These are phyloP conservation scores for Psettodes erumei DNA, from an alignment of 2,113 vertebrate species.

Conservation along the genomic window DNA sequence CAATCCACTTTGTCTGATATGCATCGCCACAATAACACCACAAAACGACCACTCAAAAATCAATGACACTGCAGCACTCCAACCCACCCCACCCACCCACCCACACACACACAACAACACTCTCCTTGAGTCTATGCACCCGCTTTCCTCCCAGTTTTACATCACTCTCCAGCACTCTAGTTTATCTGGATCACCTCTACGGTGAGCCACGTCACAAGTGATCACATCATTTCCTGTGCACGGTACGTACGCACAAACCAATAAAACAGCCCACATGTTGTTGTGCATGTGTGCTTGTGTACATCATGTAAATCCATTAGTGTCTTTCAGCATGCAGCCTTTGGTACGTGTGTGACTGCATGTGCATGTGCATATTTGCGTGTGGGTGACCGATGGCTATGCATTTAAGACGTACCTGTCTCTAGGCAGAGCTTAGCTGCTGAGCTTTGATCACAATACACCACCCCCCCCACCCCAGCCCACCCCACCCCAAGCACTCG, in stretches of 20 bases:
- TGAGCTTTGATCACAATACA: conserved; percentile 69
- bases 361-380: conserved; percentile 14
- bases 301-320: not conserved
- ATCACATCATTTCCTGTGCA: conserved; percentile 35
- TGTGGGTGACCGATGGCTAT: conserved; percentile 27
- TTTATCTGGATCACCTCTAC: conserved; percentile 37
- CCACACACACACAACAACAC: not conserved
- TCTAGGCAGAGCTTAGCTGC: conserved; percentile 58
- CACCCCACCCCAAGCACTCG: conserved; percentile 20
- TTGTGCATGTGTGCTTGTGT: conserved; percentile 20
- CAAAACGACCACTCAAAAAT: conserved; percentile 62
- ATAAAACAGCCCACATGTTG: conserved; percentile 15
- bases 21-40: conserved; percentile 61
- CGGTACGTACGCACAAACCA: conserved; percentile 12
- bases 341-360: not conserved
- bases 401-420: conserved; percentile 57
- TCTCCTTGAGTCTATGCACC: conserved; percentile 14
- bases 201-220: conserved; percentile 43
- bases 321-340: conserved; percentile 1
- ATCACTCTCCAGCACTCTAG: conserved; percentile 9
- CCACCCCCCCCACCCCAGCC: no score
- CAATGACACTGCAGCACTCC: conserved; percentile 71
- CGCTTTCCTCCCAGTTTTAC: conserved; percentile 22
- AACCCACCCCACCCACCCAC: conserved; percentile 18
- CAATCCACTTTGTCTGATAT: conserved; percentile 28